A percentile compares a stretch with the other conserved stretches of the same genome.
phyloP scores from a whole-genome alignment of 2,113 vertebrate species.

The Suncus etruscus region DNA sequence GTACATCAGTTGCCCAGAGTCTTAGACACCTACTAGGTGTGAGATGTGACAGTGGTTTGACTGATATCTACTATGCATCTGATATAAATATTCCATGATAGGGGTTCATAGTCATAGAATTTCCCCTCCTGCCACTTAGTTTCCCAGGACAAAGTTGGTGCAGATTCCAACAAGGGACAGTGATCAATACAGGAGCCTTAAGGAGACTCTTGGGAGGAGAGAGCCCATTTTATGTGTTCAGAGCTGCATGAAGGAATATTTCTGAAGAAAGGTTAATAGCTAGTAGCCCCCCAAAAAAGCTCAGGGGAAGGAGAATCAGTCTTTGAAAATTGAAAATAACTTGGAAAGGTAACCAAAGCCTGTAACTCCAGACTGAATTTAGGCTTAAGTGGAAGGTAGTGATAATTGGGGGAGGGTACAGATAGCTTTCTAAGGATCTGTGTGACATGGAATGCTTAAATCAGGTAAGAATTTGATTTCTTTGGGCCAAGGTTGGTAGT shows the following conservation, averaged over 20 bases:
- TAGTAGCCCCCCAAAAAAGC: neutral
- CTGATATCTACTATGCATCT: too few relatives aligned
- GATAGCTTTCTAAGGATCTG: conserved; percentile 23
- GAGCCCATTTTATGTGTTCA: fast-evolving
- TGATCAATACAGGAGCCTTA: neutral
- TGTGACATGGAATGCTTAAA: neutral
- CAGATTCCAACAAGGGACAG: neutral
- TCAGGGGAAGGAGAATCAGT: neutral
- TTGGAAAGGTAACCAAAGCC: neutral
- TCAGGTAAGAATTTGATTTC: conserved; percentile 70
- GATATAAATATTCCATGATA: too few relatives aligned
- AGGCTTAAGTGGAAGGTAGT: neutral
- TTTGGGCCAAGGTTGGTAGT: conserved; percentile 57
- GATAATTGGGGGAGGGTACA: too few relatives aligned
- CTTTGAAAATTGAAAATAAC: neutral
- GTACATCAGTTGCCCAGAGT: neutral
- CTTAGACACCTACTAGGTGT: neutral
- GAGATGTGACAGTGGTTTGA: too few relatives aligned
- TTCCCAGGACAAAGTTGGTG: neutral
- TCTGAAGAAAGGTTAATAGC: neutral
- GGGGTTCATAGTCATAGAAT: fast-evolving
- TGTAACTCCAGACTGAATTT: neutral
- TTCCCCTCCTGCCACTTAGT: neutral
- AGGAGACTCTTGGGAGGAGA: neutral
- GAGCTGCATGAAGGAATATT: neutral